Evolutionary conservation across 2,113 vertebrate species (phyloP).

Genomic region (Otus sunia): DNA sequence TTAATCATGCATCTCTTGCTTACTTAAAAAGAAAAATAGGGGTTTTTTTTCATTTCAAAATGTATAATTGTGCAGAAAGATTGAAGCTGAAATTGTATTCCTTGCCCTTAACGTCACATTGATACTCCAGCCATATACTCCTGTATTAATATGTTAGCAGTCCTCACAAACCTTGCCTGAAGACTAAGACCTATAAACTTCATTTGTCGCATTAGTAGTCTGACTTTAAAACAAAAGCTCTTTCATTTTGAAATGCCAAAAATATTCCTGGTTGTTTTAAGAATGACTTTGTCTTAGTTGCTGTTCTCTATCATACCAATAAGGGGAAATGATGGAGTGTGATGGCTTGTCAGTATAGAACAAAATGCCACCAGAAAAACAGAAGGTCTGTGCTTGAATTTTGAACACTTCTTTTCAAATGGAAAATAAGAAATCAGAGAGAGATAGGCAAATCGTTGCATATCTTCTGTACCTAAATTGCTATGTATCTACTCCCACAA

Average conservation of each 20-base stretch:
- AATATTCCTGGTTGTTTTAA: background rate
- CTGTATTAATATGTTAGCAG: background rate
- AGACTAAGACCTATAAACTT: background rate
- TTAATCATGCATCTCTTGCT: background rate
- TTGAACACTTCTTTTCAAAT: background rate
- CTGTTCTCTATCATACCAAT: background rate
- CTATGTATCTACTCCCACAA: background rate
- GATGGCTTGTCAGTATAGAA: background rate
- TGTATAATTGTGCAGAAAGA: accelerated
- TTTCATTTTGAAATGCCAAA: background rate
- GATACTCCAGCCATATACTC: background rate
- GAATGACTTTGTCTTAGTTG: background rate
- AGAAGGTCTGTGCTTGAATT: background rate
- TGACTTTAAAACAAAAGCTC: background rate
- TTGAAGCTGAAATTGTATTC: background rate
- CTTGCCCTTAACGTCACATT: background rate
- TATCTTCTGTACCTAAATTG: background rate
- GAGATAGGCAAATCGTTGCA: background rate
- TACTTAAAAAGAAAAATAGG: background rate
- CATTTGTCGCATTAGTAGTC: background rate
- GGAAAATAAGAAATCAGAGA: background rate
- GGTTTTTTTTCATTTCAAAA: background rate
- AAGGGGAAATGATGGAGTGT: background rate
- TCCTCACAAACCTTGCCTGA: background rate
- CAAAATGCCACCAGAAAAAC: background rate